These are phyloP conservation scores for Tuta absoluta DNA, from an alignment of 2,888 invertebrate species.

Conservation along the genomic window DNA sequence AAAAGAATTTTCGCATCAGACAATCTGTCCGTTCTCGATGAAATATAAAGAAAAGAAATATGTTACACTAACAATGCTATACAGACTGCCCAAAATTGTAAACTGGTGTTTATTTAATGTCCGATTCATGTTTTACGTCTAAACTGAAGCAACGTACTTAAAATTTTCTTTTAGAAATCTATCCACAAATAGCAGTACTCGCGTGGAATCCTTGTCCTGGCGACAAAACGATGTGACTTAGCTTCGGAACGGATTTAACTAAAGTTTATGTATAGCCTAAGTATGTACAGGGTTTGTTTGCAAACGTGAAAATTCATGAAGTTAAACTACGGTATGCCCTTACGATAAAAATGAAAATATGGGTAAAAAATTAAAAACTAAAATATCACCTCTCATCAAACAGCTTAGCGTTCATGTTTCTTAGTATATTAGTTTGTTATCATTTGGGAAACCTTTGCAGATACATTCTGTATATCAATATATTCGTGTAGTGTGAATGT, in stretches of 20 bases:
- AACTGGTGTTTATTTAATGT: not conserved
- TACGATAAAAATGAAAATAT: not conserved
- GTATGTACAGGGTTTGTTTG: not conserved
- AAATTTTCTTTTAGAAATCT: not conserved
- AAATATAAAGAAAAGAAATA: not conserved
- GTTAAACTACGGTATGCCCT: not conserved
- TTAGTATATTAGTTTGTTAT: no score
- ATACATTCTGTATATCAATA: conserved; percentile 28
- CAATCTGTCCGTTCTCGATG: not conserved
- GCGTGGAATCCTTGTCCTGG: conserved; percentile 28
- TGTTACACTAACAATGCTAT: not conserved
- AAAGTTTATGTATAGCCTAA: conserved; percentile 19
- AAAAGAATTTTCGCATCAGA: not conserved
- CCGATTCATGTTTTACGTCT: not conserved
- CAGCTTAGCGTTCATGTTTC: no score
- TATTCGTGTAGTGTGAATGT: conserved; percentile 23
- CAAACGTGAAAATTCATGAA: not conserved
- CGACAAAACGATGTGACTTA: conserved; percentile 58
- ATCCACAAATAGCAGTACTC: not conserved
- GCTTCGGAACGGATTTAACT: conserved; percentile 35
- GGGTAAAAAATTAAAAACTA: no score
- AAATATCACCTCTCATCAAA: no score
- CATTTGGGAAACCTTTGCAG: not conserved
- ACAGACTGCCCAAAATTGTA: not conserved
- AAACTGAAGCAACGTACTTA: not conserved